phyloP scores from a whole-genome alignment of 2,888 invertebrate species.

The Chouioia cunea region DNA sequence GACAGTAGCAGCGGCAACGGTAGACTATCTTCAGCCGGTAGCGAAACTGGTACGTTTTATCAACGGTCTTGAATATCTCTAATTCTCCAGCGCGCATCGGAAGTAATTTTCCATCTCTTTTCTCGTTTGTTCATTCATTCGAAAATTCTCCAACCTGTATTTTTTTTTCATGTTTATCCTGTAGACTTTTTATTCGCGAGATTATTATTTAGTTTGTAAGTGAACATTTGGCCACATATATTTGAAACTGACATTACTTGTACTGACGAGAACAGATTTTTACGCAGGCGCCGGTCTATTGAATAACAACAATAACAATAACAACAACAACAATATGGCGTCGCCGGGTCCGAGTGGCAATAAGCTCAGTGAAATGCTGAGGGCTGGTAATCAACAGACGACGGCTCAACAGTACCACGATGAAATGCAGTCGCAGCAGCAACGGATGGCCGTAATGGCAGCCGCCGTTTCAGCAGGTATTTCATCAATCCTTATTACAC shows the following conservation, averaged over 20 bases:
- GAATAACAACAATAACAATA: constrained; percentile 79
- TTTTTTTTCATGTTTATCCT: no score
- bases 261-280: constrained; percentile 68
- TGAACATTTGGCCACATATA: constrained; percentile 30
- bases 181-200: neutral
- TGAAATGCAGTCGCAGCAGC: constrained; percentile 77
- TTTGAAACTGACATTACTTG: constrained; percentile 47
- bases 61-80: no score
- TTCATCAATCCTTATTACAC: constrained; percentile 22
- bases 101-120: no score
- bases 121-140: no score
- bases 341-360: constrained; percentile 67
- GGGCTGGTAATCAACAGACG: constrained; percentile 64
- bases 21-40: constrained; percentile 83
- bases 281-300: constrained; percentile 76
- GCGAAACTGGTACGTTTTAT: constrained; percentile 73
- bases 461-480: constrained; percentile 66
- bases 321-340: constrained; percentile 73
- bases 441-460: constrained; percentile 67
- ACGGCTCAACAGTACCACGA: constrained; percentile 67
- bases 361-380: constrained; percentile 67
- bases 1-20: constrained; percentile 88
- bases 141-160: no score
- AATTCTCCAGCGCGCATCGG: no score
- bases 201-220: constrained; percentile 27